A percentile compares a stretch with the other conserved stretches of the same genome.
These are phyloP conservation scores for Thunnus maccoyii DNA, from an alignment of 2,113 vertebrate species.

Conservation along the genomic window DNA sequence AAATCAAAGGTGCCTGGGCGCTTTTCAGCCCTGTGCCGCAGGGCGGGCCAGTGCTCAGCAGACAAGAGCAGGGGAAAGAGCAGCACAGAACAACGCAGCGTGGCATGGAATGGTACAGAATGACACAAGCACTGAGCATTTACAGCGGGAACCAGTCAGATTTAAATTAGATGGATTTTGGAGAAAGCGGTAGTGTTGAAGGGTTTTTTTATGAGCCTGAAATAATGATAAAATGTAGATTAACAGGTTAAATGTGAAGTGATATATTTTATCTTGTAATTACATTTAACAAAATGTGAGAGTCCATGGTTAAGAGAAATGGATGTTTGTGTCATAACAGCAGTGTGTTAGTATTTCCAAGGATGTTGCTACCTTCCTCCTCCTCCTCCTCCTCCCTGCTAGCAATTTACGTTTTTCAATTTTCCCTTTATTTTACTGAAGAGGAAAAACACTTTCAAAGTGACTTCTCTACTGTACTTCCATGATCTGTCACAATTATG, in stretches of 20 bases:
- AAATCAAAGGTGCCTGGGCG: constrained; percentile 97
- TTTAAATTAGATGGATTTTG: neutral
- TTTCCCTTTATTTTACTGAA: constrained; percentile 32
- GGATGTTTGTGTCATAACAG: neutral
- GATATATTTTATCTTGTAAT: neutral
- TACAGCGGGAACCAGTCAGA: neutral
- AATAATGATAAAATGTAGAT: constrained; percentile 66
- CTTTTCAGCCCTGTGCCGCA: constrained; percentile 85
- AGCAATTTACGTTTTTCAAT: constrained; percentile 25
- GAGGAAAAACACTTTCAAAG: constrained; percentile 1
- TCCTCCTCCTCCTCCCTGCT: neutral
- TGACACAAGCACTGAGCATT: constrained; percentile 8
- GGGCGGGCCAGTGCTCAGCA: constrained; percentile 62
- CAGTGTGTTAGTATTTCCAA: neutral
- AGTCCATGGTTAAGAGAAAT: too few relatives aligned
- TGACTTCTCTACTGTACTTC: neutral
- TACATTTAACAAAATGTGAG: neutral
- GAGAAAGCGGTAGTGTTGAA: neutral
- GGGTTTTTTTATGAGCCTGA: neutral
- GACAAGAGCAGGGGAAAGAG: constrained; percentile 62
- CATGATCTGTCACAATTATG: neutral
- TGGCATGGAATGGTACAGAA: constrained; percentile 16
- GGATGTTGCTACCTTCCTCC: neutral
- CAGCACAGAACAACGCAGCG: constrained; percentile 46
- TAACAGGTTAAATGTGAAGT: neutral